These are phyloP conservation scores for Pteropus rufus DNA, from an alignment of 2,797 vertebrate species.

Conservation along the genomic window DNA sequence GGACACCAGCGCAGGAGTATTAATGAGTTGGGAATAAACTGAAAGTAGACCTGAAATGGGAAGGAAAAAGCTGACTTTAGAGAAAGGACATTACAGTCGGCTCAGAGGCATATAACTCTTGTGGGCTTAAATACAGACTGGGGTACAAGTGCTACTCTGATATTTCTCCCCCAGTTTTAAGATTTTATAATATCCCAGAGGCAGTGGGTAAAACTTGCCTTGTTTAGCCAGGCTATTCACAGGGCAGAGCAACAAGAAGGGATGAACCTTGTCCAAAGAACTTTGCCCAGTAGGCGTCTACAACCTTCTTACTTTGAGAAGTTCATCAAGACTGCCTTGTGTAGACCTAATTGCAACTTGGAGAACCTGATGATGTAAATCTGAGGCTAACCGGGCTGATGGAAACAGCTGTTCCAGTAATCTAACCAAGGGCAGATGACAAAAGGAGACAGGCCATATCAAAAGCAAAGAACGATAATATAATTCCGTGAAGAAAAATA, in stretches of 20 bases:
- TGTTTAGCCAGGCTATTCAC: neutral
- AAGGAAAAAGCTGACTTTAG: neutral
- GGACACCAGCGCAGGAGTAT: too few relatives aligned
- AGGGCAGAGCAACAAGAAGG: neutral
- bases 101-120: neutral
- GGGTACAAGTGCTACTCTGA: neutral
- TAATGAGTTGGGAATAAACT: neutral
- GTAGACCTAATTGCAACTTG: neutral
- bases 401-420: neutral
- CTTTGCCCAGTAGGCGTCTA: neutral
- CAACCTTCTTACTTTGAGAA: neutral
- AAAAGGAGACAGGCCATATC: neutral
- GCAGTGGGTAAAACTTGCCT: slow-evolving; percentile 14
- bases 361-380: neutral
- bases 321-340: slow-evolving; percentile 26
- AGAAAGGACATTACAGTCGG: rapidly evolving
- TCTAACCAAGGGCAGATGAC: neutral
- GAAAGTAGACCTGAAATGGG: neutral
- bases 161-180: neutral
- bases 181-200: neutral
- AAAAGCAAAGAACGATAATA: neutral
- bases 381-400: neutral
- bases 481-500: neutral
- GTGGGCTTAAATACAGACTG: too few relatives aligned
- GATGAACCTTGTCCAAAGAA: slow-evolving; percentile 17